Base-by-base conservation (phyloP, 2,113 vertebrate genomes). In the Channa maculata region DNA sequence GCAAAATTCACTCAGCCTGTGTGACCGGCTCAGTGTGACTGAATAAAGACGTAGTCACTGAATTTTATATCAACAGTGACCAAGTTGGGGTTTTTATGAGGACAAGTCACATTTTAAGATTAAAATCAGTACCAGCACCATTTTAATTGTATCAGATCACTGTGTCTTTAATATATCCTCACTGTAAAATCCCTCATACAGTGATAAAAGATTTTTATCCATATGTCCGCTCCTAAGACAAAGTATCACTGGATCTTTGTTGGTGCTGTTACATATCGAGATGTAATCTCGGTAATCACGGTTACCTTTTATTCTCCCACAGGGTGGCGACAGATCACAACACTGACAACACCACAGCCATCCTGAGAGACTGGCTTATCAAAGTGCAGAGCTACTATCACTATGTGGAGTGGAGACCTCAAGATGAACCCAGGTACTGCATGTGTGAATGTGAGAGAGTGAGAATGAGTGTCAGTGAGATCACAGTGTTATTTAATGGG, bases 281-380 rank as follows among this genome's bases (percentile, higher is more conserved):
- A 9, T 55, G 2, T 5, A 10, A 34, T n/a, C 39, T 8, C n/a
- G 0, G 44, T 5, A 24, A 24, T 50, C 34, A 44, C 10, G 12
- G 3, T 24, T 33, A 8, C 37, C 14, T 52, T 10, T 83, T 38
- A 24, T 39, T 15, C 12, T 48, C 38, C 75, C 67, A 87, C 93
- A 97, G 96, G 96, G 95, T 96, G 87, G 96, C 96, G 44, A 97
- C 96, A 1, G 96, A 97, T 87, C 96, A 97, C 91, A 97, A 96
- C 10, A 38, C 75, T 2, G 96, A 97, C 83, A 96, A 96, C 86
- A 97, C 95, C 0, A 94, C 95, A 0, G 92, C 92, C 0, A 80
- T 97, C 50, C 95, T 97, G 14, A 92, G 93, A 36, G 95, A 97
- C 49, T 97, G 96, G 96, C 95, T 97, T 55, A 84, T 94, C 67